A percentile compares a stretch with the other conserved stretches of the same genome.
These are phyloP conservation scores for Hipparchia sbordonii DNA, from an alignment of 2,888 invertebrate genomes.

Conservation along the genomic window DNA sequence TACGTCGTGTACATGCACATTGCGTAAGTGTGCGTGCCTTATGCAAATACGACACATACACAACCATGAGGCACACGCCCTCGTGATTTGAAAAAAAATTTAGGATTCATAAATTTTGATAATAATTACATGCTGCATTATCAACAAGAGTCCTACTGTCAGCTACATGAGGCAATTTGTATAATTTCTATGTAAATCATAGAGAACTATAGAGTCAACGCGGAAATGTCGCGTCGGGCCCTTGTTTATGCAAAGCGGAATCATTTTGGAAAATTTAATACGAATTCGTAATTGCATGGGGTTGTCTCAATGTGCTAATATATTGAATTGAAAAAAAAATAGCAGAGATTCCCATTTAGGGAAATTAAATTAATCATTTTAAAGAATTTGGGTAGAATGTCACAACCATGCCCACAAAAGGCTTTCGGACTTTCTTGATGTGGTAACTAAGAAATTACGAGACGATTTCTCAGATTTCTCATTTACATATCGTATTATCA, in stretches of 20 bases:
- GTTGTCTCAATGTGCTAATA: not conserved
- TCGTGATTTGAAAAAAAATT: no score
- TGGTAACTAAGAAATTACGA: no score
- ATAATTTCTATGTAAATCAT: conserved; percentile 75
- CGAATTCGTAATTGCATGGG: conserved; percentile 38
- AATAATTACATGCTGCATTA: conserved; percentile 59
- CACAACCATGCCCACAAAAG: no score
- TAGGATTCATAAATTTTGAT: conserved; percentile 36
- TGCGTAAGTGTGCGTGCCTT: no score
- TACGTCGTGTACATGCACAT: no score
- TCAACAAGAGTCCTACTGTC: conserved; percentile 54
- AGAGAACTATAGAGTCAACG: conserved; percentile 56
- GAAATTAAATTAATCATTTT: no score
- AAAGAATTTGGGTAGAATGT: no score
- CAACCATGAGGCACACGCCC: no score
- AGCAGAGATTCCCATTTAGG: not conserved
- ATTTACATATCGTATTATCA: not conserved
- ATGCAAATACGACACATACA: no score
- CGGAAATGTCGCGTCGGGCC: conserved; percentile 61
- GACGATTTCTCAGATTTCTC: not conserved
- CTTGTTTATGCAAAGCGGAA: conserved; percentile 75
- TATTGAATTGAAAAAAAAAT: not conserved
- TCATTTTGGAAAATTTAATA: conserved; percentile 55
- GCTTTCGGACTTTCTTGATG: no score
- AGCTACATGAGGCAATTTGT: conserved; percentile 62